phyloP scores from a whole-genome alignment of 1,140 invertebrate species.

The Bombus cullumanus region DNA sequence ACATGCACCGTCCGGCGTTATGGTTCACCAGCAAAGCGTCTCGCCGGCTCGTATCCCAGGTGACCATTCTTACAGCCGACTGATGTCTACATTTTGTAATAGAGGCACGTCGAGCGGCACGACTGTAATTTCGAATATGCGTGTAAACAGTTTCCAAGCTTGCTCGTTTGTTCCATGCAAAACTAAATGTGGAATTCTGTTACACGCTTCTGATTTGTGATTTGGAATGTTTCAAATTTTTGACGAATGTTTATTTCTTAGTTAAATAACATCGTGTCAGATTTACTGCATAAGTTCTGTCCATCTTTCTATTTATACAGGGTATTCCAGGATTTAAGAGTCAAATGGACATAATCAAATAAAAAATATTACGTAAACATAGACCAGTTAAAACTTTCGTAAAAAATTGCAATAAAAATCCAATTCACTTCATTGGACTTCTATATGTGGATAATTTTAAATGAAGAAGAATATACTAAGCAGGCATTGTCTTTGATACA shows the following conservation, averaged over 20 bases:
- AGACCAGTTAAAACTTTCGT: neutral
- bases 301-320: too few relatives aligned
- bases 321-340: too few relatives aligned
- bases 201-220: neutral
- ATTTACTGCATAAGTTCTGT: too few relatives aligned
- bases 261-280: neutral
- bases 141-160: slow-evolving; percentile 4
- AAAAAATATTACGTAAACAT: neutral
- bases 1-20: slow-evolving; percentile 39
- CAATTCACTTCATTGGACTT: neutral
- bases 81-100: slow-evolving; percentile 36
- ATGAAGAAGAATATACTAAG: too few relatives aligned
- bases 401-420: neutral
- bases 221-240: neutral
- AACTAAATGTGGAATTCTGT: neutral
- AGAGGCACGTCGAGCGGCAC: slow-evolving; percentile 4
- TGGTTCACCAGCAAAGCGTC: slow-evolving; percentile 14
- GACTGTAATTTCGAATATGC: slow-evolving; percentile 4
- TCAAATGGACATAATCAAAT: too few relatives aligned
- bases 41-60: neutral
- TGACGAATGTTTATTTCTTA: neutral
- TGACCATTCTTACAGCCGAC: neutral
- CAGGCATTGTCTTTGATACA: too few relatives aligned
- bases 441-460: too few relatives aligned
- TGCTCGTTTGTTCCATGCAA: neutral